Conservation (phyloP, 2,113 vertebrate species). For the Cyprinodon variegatus region DNA sequence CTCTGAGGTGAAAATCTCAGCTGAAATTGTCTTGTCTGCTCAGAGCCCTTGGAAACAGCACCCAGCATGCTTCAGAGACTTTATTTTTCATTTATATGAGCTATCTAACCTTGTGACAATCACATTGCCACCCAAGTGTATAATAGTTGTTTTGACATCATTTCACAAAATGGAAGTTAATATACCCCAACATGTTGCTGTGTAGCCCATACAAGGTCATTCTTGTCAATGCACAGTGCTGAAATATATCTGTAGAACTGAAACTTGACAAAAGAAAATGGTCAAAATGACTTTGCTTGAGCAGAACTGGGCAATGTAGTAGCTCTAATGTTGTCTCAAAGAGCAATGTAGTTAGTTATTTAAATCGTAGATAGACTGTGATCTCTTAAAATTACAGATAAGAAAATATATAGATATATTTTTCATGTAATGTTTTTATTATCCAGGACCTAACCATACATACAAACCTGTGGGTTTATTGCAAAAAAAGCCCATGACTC, state of each 20-base stretch:
- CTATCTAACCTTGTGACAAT: conserved; percentile 67
- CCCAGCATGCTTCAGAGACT: conserved; percentile 63
- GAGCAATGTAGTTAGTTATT: neutral
- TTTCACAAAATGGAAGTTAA: conserved; percentile 61
- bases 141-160: conserved; percentile 68
- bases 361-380: neutral
- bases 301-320: neutral
- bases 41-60: conserved; percentile 17
- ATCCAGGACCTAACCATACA: too few relatives aligned
- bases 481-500: too few relatives aligned
- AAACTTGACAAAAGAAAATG: neutral
- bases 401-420: too few relatives aligned
- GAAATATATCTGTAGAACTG: neutral
- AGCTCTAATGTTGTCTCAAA: neutral
- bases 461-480: too few relatives aligned
- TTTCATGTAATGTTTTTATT: too few relatives aligned
- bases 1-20: conserved; percentile 31
- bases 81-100: conserved; percentile 64
- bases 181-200: conserved; percentile 30
- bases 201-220: conserved; percentile 31
- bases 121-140: conserved; percentile 61
- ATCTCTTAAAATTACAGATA: too few relatives aligned
- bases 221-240: conserved; percentile 6
- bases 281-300: neutral
- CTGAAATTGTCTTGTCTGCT: conserved; percentile 44